Base-by-base conservation (phyloP, 2,113 vertebrate genomes). In the Willisornis vidua region DNA sequence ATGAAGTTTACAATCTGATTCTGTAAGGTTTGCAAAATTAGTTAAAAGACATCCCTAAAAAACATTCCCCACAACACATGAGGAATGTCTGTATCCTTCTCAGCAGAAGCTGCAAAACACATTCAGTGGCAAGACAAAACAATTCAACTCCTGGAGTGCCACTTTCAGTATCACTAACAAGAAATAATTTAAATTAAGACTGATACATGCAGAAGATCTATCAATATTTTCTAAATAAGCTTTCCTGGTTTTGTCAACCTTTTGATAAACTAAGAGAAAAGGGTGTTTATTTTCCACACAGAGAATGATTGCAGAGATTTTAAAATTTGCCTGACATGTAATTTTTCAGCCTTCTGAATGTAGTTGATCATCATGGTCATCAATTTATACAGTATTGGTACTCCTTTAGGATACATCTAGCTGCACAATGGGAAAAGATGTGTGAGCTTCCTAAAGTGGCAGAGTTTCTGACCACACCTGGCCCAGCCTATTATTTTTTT, bases 21-120 rank as follows among this genome's bases (percentile, higher is more conserved):
- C 25, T 31, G 19, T 57, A 78, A 75, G 15, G 66, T 78, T 82
- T 91, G 46, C n/a, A 91, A 91, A 82, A 61, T 20, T 57, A 46
- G 37, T 82, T 89, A 78, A 81, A 83, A 91, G 45, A 49, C 14
- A 37, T 79, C 85, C 58, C 74, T 89, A 94, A 93, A 62, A 96
- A 94, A 91, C 7, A 52, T 33, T 85, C 6, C 29, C 16, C 49
- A 81, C 23, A 75, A 79, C 18, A 10, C 75, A 82, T 24, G 12
- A 77, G 45, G 73, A 92, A 81, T 20, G 49, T 58, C 57, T 74
- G 6, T n/a, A 84, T 26, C 35, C 33, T 66, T 71, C 51, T 49
- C 57, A 87, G 48, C 52, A 91, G 31, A 68, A 86, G 37, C 35
- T 68, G 14, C 43, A 86, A 63, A 90, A 76, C 54, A 3, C 15